Percentiles rank a stretch among this genome's conserved stretches.
These are phyloP conservation scores for Microchrysa polita DNA, from an alignment of 2,888 invertebrate genomes.

Conservation along the genomic window DNA sequence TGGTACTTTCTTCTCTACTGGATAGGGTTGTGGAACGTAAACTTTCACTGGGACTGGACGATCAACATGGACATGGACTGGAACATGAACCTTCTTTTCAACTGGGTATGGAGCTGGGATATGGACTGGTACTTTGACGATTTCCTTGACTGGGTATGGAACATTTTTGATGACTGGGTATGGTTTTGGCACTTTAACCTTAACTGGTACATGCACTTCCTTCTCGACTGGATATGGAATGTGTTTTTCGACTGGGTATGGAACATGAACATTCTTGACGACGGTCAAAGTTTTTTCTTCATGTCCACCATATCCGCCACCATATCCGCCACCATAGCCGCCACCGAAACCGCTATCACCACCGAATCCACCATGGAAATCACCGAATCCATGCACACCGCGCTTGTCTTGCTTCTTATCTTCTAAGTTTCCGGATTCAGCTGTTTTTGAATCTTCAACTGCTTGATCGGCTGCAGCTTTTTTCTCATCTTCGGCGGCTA, in stretches of 20 bases:
- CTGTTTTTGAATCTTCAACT: constrained; percentile 65
- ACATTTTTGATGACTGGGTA: constrained; percentile 77
- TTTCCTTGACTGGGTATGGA: constrained; percentile 80
- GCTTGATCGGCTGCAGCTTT: constrained; percentile 66
- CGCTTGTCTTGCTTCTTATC: constrained; percentile 81
- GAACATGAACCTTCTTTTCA: constrained; percentile 79
- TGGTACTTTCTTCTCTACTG: constrained; percentile 76
- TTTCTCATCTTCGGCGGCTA: constrained; percentile 70
- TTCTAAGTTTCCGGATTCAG: constrained; percentile 56
- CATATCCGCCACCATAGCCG: constrained; percentile 61
- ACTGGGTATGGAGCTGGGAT: constrained; percentile 82
- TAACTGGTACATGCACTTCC: constrained; percentile 70
- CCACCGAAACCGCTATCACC: constrained; percentile 59
- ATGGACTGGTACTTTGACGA: constrained; percentile 81
- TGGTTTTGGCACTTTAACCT: constrained; percentile 75
- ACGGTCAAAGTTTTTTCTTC: constrained; percentile 76
- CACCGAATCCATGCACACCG: constrained; percentile 71
- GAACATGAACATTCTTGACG: constrained; percentile 76
- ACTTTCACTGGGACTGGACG: constrained; percentile 81
- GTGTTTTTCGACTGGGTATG: constrained; percentile 76
- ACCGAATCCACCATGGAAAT: constrained; percentile 60
- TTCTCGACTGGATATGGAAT: constrained; percentile 73
- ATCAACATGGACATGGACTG: constrained; percentile 78
- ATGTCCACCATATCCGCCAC: constrained; percentile 63
- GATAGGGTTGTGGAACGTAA: constrained; percentile 71